A percentile compares a stretch with the other conserved stretches of the same genome.
Evolutionary conservation across 2,888 invertebrate genomes (phyloP).

Genomic region (Cantharis lateralis): DNA sequence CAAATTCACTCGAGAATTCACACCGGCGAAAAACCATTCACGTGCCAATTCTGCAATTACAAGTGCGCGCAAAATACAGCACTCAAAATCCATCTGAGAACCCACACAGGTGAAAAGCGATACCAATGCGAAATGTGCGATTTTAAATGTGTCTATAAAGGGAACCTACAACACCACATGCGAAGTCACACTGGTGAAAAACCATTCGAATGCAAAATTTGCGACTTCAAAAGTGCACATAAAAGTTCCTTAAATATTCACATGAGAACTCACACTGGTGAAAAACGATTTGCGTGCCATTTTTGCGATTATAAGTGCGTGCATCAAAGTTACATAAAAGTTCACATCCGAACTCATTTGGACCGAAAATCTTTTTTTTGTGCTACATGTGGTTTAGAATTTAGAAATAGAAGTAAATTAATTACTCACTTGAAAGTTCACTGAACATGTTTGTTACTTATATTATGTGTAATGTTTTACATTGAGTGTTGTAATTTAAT

Average conservation of each 20-base stretch:
- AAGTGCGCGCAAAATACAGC: not conserved
- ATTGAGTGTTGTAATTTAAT: not conserved
- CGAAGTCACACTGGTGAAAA: conserved; percentile 58
- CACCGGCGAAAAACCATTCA: not conserved
- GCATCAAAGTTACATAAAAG: not conserved
- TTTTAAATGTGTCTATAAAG: conserved; percentile 53
- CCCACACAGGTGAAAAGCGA: conserved; percentile 57
- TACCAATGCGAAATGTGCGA: conserved; percentile 47
- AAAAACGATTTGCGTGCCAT: not conserved
- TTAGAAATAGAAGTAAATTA: not conserved
- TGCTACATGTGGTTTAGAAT: not conserved
- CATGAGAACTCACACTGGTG: conserved; percentile 51
- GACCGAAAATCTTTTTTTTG: not conserved
- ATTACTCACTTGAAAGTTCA: not conserved
- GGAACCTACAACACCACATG: conserved; percentile 55
- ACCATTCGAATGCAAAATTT: conserved; percentile 53
- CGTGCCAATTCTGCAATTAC: not conserved
- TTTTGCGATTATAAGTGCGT: not conserved
- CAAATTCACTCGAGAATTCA: not conserved
- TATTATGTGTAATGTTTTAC: not conserved
- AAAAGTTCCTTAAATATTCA: conserved; percentile 53
- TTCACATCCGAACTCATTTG: not conserved
- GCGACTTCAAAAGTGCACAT: conserved; percentile 51
- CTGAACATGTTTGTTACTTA: not conserved
- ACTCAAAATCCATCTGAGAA: conserved; percentile 52